Base-by-base conservation (phyloP, 2,113 vertebrate species). In the Alces alces region DNA sequence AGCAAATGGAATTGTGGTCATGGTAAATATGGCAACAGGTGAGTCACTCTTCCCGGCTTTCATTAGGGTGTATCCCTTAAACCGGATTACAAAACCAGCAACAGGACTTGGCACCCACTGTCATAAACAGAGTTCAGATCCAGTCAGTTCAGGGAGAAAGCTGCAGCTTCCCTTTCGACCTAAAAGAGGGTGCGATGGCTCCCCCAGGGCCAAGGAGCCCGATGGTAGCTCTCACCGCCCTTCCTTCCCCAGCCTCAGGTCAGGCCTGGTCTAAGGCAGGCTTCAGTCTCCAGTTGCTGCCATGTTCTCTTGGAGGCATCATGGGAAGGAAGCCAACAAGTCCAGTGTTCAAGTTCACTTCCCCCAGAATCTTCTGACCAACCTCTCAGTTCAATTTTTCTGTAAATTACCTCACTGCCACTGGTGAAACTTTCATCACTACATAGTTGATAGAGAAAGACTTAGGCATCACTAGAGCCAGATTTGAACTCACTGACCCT, bases 41-140 rank as follows among this genome's bases (percentile, higher is more conserved):
- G 4, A 98, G 89, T 98, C 95, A 98, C 79, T 97, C 93, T 97
- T 95, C 93, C 60, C 17, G 3, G 19, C 84, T 98, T 97, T 98
- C 97, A 92, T 86, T 78, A 33, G 97, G 96, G 96, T 89, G 96
- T 96, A 90, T 95, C 87, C 92, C 95, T 45, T 28, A 73, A 96
- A 90, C 96, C 93, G 91, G 98, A 98, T 97, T 96, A 79, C 76
- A 98, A 98, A 98, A 90, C 84, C 76, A 93, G 16, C 21, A n/a
- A 30, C 28, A 11, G 6, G 95, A 95, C 30, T 70, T 93, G 88
- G 90, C 96, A 89, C 13, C 64, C 82, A 55, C 50, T 66, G 47
- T 94, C 55, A 92, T 33, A 91, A 98, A 93, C 87, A 96, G 58
- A 93, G n/a, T 45, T 39, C 30, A 52, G 60, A 15, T 91, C 55